Conservation (phyloP, 2,797 vertebrate genomes). For the Thamnophis elegans region DNA sequence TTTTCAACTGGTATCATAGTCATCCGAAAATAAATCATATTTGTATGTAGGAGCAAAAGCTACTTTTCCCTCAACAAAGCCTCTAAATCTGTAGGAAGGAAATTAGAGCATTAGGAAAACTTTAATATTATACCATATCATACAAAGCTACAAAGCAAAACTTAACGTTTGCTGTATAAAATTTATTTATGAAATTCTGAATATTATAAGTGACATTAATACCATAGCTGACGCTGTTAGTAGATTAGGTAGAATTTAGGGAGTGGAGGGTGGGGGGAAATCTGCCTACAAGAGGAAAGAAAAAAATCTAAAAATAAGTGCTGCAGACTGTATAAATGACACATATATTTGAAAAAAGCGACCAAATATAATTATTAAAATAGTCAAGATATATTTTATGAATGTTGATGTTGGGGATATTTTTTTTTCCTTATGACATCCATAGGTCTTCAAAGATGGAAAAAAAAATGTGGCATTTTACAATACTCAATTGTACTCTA, state of each 20-base stretch:
- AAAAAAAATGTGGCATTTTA: background rate
- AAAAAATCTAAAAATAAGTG: background rate
- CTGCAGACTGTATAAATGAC: background rate
- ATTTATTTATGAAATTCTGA: background rate
- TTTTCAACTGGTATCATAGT: conserved; percentile 98
- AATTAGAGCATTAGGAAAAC: conserved; percentile 23
- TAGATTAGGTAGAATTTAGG: background rate
- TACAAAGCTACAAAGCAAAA: background rate
- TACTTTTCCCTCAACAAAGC: conserved; percentile 91
- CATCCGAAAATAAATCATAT: conserved; percentile 97
- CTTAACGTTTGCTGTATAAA: background rate
- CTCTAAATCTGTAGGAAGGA: conserved; percentile 81
- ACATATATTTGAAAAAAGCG: background rate
- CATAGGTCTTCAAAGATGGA: background rate
- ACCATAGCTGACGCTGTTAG: background rate
- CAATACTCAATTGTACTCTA: background rate
- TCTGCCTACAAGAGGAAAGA: background rate
- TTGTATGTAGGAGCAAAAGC: conserved; percentile 98
- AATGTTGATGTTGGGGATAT: background rate
- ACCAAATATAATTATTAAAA: background rate
- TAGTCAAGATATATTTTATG: background rate
- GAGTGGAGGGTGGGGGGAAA: too few species aligned
- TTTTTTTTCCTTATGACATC: background rate
- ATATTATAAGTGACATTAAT: background rate
- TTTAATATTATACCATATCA: conserved; percentile 14